Evolutionary conservation across 2,888 invertebrate genomes (phyloP).

Genomic region (Hemaris fuciformis): DNA sequence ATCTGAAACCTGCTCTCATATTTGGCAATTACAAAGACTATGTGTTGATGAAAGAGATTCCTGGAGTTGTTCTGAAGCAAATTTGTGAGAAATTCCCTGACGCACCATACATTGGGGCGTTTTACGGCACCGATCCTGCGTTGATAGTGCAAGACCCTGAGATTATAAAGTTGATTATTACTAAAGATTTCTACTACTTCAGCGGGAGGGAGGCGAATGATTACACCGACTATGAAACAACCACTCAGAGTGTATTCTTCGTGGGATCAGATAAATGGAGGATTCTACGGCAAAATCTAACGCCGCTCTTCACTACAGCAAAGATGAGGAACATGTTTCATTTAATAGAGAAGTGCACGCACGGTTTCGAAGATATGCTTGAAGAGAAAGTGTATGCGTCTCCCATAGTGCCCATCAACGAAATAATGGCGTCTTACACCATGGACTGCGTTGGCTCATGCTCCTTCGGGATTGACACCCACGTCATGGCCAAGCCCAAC

Average conservation of each 20-base stretch:
- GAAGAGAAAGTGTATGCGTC: slow-evolving; percentile 24
- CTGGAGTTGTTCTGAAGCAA: slow-evolving; percentile 30
- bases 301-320: slow-evolving; percentile 50
- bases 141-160: slow-evolving; percentile 49
- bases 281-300: slow-evolving; percentile 50
- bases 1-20: slow-evolving; percentile 36
- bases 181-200: slow-evolving; percentile 54
- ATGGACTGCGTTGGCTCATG: slow-evolving; percentile 51
- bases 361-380: slow-evolving; percentile 38
- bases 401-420: slow-evolving; percentile 31
- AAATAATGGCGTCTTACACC: slow-evolving; percentile 39
- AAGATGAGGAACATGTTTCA: slow-evolving; percentile 62
- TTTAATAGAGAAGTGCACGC: slow-evolving; percentile 43
- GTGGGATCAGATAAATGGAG: slow-evolving; percentile 55
- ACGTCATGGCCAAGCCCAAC: slow-evolving; percentile 19
- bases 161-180: slow-evolving; percentile 42
- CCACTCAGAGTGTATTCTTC: slow-evolving; percentile 47
- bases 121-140: slow-evolving; percentile 52
- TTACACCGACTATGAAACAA: slow-evolving; percentile 37
- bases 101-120: slow-evolving; percentile 53
- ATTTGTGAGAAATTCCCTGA: slow-evolving; percentile 42
- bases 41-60: slow-evolving; percentile 36
- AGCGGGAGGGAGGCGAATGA: slow-evolving; percentile 45
- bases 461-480: slow-evolving; percentile 33
- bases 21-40: slow-evolving; percentile 50